Base-by-base conservation (phyloP, 1,140 invertebrate genomes). In the Drosophila funebris region DNA sequence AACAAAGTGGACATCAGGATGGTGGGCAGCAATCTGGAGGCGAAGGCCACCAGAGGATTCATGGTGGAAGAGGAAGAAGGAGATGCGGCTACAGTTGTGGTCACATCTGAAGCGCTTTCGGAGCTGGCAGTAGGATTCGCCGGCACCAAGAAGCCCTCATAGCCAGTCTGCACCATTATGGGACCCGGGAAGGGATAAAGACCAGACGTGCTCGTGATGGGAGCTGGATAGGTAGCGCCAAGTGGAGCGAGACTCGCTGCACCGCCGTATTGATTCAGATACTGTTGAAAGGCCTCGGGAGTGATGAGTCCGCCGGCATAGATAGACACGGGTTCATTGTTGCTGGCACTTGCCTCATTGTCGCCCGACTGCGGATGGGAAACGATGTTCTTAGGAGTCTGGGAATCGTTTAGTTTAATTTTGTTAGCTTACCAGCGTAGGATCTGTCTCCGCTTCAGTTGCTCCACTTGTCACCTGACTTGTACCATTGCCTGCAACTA, bases 91-190 rank as follows among this genome's bases (percentile, higher is more conserved):
- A 76, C 61, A 3, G 72, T 73, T 18, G 78, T 76, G 14, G 14
- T 62, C 4, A 6, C 39, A 57, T 70, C 48, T 0, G 58, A 13
- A 4, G 11, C 29, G 9, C 16, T 48, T 9, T 70, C 79, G 2
- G 73, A 20, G 7, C 53, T 48, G 6, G 29, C 68, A 20, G 53
- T 53, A 2, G 41, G 9, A 56, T 74, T 63, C 4, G 81, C 16
- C 3, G 68, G 90, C 37, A 92, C 69, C 20, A 92, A 56, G 31
- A 87, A 91, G 13, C 90, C 92, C 57, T 92, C 91, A 63, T 92
- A 93, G 13, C 92, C 92, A 1, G 90, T 83, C 57, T 92, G 91
- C 22, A 92, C 76, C 5, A 83, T 77, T 68, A 91, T 63, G 61
- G 90, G 53, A 0, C 83, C 83, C 0, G 83, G 83, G 16, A 70